A percentile compares a stretch with the other conserved stretches of the same genome.
Evolutionary conservation across 2,888 invertebrate genomes (phyloP).

Genomic region (Erebia palarica): DNA sequence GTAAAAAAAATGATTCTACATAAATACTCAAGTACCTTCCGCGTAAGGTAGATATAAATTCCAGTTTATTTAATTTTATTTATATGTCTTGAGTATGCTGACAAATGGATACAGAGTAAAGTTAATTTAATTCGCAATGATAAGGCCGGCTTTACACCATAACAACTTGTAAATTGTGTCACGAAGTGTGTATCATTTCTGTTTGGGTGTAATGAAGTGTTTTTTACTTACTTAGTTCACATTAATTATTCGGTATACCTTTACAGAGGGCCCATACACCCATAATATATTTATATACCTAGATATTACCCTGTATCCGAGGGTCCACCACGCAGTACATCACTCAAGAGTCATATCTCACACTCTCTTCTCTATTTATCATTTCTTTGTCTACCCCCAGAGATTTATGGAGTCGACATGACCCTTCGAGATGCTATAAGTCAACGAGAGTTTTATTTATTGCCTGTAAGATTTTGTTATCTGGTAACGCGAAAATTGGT

Average conservation of each 20-base stretch:
- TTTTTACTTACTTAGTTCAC: too few species aligned
- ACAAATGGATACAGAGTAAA: too few species aligned
- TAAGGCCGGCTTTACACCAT: too few species aligned
- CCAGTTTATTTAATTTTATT: too few species aligned
- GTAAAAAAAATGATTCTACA: too few species aligned
- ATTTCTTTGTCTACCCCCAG: constrained; percentile 71
- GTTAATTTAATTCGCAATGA: too few species aligned
- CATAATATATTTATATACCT: background rate
- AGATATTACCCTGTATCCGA: constrained; percentile 17
- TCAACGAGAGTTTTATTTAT: constrained; percentile 54
- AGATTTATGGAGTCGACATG: constrained; percentile 58
- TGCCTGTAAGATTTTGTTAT: constrained; percentile 39
- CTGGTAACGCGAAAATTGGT: constrained; percentile 34
- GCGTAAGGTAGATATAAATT: too few species aligned
- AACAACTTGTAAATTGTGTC: too few species aligned
- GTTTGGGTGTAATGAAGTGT: too few species aligned
- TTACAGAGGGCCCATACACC: background rate
- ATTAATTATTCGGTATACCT: background rate
- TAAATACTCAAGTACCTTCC: too few species aligned
- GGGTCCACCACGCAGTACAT: constrained; percentile 58
- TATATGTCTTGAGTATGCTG: too few species aligned
- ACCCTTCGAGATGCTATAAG: constrained; percentile 52
- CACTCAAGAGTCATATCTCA: constrained; percentile 62
- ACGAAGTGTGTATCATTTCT: too few species aligned
- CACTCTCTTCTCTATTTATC: constrained; percentile 64